Evolutionary conservation across 2,797 vertebrate species (phyloP), one percentile per base, ranked within the genome.

Genomic region (Australoheros facetus): DNA sequence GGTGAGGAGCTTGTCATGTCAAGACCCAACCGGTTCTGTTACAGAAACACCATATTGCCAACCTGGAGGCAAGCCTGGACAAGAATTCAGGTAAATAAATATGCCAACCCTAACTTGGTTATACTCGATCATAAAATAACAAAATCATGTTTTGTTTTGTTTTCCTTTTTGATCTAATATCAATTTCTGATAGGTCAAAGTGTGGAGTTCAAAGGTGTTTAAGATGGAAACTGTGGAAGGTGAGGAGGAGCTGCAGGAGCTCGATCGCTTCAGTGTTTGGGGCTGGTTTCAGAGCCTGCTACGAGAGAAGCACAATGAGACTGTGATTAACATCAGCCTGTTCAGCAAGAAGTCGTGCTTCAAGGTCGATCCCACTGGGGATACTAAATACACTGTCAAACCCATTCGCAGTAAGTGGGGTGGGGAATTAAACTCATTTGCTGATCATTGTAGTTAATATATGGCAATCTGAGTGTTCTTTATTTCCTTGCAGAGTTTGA

Each of bases 11-110:
- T 82, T 26, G 42, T 74, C 58, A 23, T 51, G 19, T 71, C 0
- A 0, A 57, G 64, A 0, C 45, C 95, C 1, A 93, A 85, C 60
- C 89, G 85, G 21, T 98, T 98, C 92, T 99, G 98, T 89, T 98
- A 99, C 75, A 88, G 78, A 81, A 99, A 97, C 87, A 30, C 84
- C 0, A 59, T 94, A 0, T 7, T 57, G 5, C 97, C 97, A 0
- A 96, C 87, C 42, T 99, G 98, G 98, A 94, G 88, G 83, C 97
- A 99, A 60, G 84, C 97, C 2, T 99, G 98, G 98, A 98, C 97
- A 0, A 94, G 95, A 86, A 96, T 96, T 57, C 97, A 97, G 96
- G 98, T 97, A 92, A 87, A 87, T 11, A 71, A 55, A 12, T 8
- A 1, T 45, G n/a, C 12, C 11, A 62, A n/a, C 58, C 30, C 21